phyloP scores from a whole-genome alignment of 2,113 vertebrate genomes.

The Tragelaphus scriptus region DNA sequence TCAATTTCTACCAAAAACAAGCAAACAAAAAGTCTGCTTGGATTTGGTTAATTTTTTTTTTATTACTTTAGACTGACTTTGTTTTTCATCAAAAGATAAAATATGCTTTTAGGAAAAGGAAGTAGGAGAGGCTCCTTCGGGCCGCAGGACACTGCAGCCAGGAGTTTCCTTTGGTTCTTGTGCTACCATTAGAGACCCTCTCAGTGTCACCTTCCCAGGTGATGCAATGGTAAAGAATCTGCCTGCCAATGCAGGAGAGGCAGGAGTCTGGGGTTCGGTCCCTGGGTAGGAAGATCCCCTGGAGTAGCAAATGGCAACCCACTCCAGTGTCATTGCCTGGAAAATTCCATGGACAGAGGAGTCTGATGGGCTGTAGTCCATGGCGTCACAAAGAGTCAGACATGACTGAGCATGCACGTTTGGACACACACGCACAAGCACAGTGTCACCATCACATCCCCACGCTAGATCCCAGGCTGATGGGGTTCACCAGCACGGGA shows the following conservation, averaged over 20 bases:
- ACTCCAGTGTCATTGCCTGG: background rate
- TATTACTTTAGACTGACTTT: background rate
- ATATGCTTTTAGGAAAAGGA: background rate
- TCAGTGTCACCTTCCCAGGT: background rate
- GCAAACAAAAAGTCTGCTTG: background rate
- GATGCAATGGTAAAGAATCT: background rate
- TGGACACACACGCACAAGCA: background rate
- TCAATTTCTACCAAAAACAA: background rate
- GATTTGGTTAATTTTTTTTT: background rate
- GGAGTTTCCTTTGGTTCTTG: background rate
- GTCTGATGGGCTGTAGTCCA: background rate
- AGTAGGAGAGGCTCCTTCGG: background rate
- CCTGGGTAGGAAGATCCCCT: background rate
- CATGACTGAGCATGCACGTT: background rate
- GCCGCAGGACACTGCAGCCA: background rate
- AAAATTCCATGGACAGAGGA: background rate
- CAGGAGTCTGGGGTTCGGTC: background rate
- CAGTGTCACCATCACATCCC: background rate
- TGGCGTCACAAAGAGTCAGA: background rate
- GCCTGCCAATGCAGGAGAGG: background rate
- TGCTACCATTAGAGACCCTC: background rate
- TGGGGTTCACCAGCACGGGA: fast-evolving
- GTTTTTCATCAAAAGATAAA: background rate
- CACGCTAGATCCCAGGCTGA: background rate
- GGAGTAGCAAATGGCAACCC: background rate